Percentiles rank a stretch among this genome's conserved stretches.
phyloP scores from a whole-genome alignment of 2,797 vertebrate species.

The Anabas testudineus region DNA sequence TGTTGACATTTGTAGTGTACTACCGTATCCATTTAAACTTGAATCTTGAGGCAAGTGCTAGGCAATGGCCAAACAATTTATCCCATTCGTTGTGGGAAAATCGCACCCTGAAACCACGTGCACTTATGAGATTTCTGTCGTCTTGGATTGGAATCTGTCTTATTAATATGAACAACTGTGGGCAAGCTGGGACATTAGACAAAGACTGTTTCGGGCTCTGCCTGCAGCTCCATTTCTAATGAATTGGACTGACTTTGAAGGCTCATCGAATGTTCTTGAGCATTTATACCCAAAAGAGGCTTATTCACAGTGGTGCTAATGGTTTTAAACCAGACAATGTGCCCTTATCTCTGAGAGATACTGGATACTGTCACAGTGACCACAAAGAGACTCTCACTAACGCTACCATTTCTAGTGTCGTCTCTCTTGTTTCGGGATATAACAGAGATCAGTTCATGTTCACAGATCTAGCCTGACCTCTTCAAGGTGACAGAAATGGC shows the following conservation, averaged over 20 bases:
- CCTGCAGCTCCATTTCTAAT: slow-evolving; percentile 37
- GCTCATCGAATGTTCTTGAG: slow-evolving; percentile 59
- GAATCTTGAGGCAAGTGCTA: slow-evolving; percentile 86
- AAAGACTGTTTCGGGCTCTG: slow-evolving; percentile 25
- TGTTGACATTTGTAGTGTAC: slow-evolving; percentile 88
- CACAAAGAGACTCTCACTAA: slow-evolving; percentile 59
- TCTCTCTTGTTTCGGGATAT: slow-evolving; percentile 29
- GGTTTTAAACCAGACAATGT: slow-evolving; percentile 67
- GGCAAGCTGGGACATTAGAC: slow-evolving; percentile 41
- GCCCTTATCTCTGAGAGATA: slow-evolving; percentile 75
- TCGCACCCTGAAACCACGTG: slow-evolving; percentile 52
- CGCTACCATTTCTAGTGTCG: slow-evolving; percentile 26
- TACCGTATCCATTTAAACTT: slow-evolving; percentile 86
- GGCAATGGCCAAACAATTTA: slow-evolving; percentile 79
- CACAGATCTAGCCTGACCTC: slow-evolving; percentile 32
- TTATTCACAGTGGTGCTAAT: slow-evolving; percentile 72
- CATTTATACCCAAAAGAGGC: slow-evolving; percentile 58
- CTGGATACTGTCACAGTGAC: slow-evolving; percentile 67
- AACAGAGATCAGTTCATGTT: slow-evolving; percentile 40
- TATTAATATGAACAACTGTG: slow-evolving; percentile 41
- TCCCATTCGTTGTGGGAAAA: slow-evolving; percentile 51
- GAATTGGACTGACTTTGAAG: slow-evolving; percentile 60
- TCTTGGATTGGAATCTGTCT: slow-evolving; percentile 46
- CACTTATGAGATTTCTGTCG: slow-evolving; percentile 62
- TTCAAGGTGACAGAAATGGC: slow-evolving; percentile 64